phyloP scores from a whole-genome alignment of 2,113 vertebrate genomes.

The Polypterus bichir region DNA sequence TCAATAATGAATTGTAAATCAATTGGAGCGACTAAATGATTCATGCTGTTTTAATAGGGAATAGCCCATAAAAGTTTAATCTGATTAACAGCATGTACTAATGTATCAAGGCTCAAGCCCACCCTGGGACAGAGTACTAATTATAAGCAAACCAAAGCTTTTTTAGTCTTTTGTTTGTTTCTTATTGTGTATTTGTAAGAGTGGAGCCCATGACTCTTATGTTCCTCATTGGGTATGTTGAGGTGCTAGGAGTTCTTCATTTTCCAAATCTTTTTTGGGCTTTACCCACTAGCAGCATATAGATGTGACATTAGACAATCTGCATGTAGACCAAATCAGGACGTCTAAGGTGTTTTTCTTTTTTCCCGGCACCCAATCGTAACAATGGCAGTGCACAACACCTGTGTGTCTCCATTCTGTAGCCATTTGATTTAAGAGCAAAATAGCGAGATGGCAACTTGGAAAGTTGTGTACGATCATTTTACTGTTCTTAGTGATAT shows the following conservation, averaged over 20 bases:
- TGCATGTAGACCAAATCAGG: constrained; percentile 2
- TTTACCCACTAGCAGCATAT: neutral
- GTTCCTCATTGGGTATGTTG: neutral
- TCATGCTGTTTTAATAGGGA: neutral
- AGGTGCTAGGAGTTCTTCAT: no score
- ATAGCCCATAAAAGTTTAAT: neutral
- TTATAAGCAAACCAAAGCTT: constrained; percentile 25
- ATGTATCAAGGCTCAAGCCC: neutral
- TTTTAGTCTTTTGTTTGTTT: neutral
- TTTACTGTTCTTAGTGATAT: no score
- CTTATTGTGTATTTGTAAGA: neutral
- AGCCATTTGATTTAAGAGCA: no score
- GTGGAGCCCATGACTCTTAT: neutral
- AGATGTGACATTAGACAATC: neutral
- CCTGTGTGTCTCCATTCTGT: no score
- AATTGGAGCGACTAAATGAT: neutral
- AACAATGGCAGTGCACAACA: no score
- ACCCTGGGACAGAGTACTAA: neutral
- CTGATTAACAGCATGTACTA: neutral
- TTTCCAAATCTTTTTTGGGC: neutral
- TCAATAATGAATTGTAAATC: neutral
- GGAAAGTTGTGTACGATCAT: no score
- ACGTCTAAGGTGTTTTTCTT: neutral
- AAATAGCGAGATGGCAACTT: no score
- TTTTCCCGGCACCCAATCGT: no score